These are phyloP conservation scores for Aquatica leii DNA, from an alignment of 2,888 invertebrate species.

Conservation along the genomic window DNA sequence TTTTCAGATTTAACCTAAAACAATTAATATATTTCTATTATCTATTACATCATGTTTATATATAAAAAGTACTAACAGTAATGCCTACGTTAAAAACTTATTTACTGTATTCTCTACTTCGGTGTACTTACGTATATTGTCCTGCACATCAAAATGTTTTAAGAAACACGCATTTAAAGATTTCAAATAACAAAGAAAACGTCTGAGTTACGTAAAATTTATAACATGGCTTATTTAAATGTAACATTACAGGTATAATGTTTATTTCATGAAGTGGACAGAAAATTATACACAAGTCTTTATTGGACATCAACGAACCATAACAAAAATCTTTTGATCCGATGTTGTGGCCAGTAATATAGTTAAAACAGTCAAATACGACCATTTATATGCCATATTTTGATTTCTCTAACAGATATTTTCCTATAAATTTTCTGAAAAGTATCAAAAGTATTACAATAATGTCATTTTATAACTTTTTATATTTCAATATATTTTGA, in stretches of 20 bases:
- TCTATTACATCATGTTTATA: too few relatives aligned
- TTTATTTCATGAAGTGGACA: slow-evolving; percentile 34
- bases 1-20: too few relatives aligned
- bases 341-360: slow-evolving; percentile 22
- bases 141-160: too few relatives aligned
- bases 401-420: slow-evolving; percentile 24
- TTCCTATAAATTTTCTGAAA: slow-evolving; percentile 18
- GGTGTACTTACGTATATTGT: too few relatives aligned
- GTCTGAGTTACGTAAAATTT: too few relatives aligned
- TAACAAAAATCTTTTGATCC: slow-evolving; percentile 38
- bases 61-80: too few relatives aligned
- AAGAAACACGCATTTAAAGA: too few relatives aligned
- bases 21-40: too few relatives aligned
- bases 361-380: slow-evolving; percentile 28
- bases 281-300: slow-evolving; percentile 32
- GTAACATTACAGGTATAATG: slow-evolving; percentile 17
- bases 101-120: too few relatives aligned
- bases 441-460: slow-evolving; percentile 9
- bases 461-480: slow-evolving; percentile 12
- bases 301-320: slow-evolving; percentile 35
- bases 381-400: slow-evolving; percentile 36
- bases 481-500: not conserved
- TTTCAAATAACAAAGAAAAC: too few relatives aligned
- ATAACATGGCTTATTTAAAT: slow-evolving; percentile 19
- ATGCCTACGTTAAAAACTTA: too few relatives aligned